These are phyloP conservation scores for Trichechus manatus DNA, from an alignment of 2,113 vertebrate genomes.

Conservation along the genomic window DNA sequence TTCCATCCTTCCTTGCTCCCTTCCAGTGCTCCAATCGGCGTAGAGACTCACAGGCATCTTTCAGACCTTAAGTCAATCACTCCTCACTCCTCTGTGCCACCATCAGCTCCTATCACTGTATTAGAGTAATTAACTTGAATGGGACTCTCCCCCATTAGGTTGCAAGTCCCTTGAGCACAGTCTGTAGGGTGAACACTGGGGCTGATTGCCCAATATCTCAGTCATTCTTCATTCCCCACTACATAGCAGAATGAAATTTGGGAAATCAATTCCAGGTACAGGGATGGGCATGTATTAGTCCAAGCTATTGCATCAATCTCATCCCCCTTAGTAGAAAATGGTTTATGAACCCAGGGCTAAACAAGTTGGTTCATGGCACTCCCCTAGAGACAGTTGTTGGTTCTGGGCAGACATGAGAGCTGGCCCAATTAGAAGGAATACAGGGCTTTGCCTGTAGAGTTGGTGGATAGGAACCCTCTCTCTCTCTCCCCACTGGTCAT, in stretches of 20 bases:
- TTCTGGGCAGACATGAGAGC: neutral
- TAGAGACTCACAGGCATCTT: neutral
- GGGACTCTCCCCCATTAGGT: no score
- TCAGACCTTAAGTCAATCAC: neutral
- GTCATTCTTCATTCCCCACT: fast-evolving
- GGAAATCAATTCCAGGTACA: neutral
- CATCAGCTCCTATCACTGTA: neutral
- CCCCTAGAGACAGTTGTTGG: neutral
- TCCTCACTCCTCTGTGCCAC: neutral
- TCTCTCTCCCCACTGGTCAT: neutral
- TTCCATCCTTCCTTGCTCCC: neutral
- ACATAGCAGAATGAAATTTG: neutral
- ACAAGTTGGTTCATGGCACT: fast-evolving
- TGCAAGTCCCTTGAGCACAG: neutral
- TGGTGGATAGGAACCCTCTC: neutral
- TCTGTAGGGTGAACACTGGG: neutral
- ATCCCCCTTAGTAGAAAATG: fast-evolving
- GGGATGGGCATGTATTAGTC: no score
- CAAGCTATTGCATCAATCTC: neutral
- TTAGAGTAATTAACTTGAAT: neutral
- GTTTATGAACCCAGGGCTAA: neutral
- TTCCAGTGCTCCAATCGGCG: neutral
- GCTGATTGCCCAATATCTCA: neutral
- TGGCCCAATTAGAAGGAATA: neutral
- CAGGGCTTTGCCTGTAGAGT: neutral